A percentile compares a stretch with the other conserved stretches of the same genome.
phyloP scores from a whole-genome alignment of 2,797 vertebrate genomes.

The Lacerta bilineata region DNA sequence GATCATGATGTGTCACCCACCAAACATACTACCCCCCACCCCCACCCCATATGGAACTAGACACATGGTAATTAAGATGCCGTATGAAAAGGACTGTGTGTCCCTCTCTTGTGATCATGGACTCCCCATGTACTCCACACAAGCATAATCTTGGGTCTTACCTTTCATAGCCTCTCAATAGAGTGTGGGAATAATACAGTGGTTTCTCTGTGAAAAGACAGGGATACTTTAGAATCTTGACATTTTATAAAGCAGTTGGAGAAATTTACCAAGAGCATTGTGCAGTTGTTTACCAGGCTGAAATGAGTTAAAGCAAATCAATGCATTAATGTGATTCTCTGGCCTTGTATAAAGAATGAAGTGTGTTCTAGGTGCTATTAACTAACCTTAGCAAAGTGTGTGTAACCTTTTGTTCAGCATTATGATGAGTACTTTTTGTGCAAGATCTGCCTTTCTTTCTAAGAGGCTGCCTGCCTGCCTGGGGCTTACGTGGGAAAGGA shows the following conservation, averaged over 20 bases:
- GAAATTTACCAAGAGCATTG: slow-evolving; percentile 22
- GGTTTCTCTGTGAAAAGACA: background rate
- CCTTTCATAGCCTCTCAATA: background rate
- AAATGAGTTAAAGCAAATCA: slow-evolving; percentile 33
- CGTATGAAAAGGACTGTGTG: background rate
- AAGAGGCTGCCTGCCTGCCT: background rate
- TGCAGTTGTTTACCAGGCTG: slow-evolving; percentile 42
- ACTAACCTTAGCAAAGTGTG: background rate
- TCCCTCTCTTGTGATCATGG: background rate
- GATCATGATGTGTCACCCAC: too few relatives aligned
- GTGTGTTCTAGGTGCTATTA: slow-evolving; percentile 1
- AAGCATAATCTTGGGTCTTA: background rate
- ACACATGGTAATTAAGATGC: background rate
- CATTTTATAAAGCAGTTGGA: slow-evolving; percentile 20
- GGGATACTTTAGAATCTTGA: background rate
- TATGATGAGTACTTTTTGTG: slow-evolving; percentile 11
- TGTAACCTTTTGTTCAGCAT: background rate
- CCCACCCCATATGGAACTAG: background rate
- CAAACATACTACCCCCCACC: too few relatives aligned
- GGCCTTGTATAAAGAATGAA: slow-evolving; percentile 20
- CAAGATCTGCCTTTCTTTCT: background rate
- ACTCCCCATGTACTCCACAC: background rate
- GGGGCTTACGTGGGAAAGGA: background rate
- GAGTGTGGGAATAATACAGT: too few relatives aligned
- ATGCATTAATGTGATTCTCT: slow-evolving; percentile 9